Percentiles rank a stretch among this genome's conserved stretches.
These are phyloP conservation scores for Caenorhabditis panamensis DNA, from an alignment of 2,888 invertebrate genomes.

Conservation along the genomic window DNA sequence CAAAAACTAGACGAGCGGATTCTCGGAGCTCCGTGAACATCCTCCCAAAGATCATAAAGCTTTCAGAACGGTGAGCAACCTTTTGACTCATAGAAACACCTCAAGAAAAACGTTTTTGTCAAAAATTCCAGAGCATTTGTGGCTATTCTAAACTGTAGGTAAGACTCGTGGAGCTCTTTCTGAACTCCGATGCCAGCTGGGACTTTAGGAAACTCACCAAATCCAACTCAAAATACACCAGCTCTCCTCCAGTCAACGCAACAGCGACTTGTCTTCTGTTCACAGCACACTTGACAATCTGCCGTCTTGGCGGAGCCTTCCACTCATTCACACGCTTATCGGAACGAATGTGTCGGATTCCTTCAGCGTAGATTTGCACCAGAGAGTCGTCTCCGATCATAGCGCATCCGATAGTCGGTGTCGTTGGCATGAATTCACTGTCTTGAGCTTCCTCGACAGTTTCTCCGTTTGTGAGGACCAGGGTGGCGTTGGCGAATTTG, in stretches of 20 bases:
- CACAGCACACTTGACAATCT: conserved; percentile 97
- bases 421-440: conserved; percentile 98
- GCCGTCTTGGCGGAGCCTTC: conserved; percentile 98
- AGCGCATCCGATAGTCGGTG: conserved; percentile 97
- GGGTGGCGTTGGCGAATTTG: conserved; percentile 97
- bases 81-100: no score
- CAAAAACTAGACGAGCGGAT: no score
- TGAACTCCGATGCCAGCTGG: no score
- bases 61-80: no score
- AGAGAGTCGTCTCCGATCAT: conserved; percentile 97
- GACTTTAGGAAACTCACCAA: no score
- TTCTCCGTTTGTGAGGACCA: conserved; percentile 98
- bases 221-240: conserved; percentile 99
- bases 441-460: conserved; percentile 99
- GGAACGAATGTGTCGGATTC: conserved; percentile 96
- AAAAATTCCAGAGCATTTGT: no score
- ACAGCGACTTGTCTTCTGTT: conserved; percentile 99
- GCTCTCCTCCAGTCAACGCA: conserved; percentile 95
- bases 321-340: conserved; percentile 99
- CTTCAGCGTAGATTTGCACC: conserved; percentile 96
- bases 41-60: no score
- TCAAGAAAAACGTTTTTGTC: no score
- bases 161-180: no score
- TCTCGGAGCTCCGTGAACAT: no score
- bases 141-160: no score